Base-by-base conservation (phyloP, 1,140 invertebrate genomes). In the Cardiocondyla obscurior region DNA sequence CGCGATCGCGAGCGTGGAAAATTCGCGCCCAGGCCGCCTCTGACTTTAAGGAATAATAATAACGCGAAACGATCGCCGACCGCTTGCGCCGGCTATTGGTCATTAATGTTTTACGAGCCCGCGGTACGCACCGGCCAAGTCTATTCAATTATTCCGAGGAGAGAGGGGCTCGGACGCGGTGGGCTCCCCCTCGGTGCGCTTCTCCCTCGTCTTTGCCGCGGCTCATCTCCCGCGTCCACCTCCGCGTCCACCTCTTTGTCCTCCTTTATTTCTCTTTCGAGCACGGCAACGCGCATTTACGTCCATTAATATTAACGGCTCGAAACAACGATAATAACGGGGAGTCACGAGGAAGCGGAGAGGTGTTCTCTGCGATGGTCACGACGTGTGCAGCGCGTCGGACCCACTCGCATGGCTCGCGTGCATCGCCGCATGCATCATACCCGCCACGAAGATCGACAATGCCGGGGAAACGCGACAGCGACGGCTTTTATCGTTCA, bases 231-330 rank as follows among this genome's bases (percentile, higher is more conserved):
- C 67, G 33, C 64, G 33, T 82, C 33, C 81, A 53, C 57, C 57
- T 74, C 42, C 57, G 19, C 33, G n/a, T n/a, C n/a, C 57, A 53
- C 36, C 44, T 19, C 19, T 39, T 57, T 46, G 36, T 82, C 22
- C 44, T 33, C 53, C 57, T 82, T 76, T 82, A 81, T 83, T 65
- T 58, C 69, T 82, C 57, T 60, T 28, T 62, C 81, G 19, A 77
- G 53, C 69, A 19, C 82, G 83, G 74, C 85, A 85, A 81, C 84
- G 65, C 74, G 58, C 84, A 85, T 79, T 87, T 89, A 86, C 85
- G 83, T 91, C 90, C 84, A 92, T 93, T 92, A 93, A 93, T 92
- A 92, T 92, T 92, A 92, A 91, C 89, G 87, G 90, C 90, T 87
- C 58, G 76, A 87, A 89, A 90, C 88, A 87, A 90, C 84, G 86